Conservation (phyloP, 1,140 invertebrate species). For the Sipha flava region DNA sequence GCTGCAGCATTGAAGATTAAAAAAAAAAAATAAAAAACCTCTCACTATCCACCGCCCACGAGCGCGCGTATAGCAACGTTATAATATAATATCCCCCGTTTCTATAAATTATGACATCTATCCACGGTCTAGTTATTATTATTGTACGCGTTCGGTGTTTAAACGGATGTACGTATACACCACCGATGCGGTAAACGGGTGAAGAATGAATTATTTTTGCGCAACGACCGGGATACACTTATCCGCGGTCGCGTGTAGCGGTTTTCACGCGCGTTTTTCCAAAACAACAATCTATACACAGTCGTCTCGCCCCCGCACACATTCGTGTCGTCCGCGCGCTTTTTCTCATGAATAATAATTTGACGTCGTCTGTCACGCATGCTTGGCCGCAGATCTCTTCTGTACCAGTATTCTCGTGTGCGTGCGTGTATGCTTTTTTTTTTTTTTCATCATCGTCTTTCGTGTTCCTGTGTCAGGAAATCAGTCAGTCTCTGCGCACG, state of each 20-base stretch:
- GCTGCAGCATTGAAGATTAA: neutral
- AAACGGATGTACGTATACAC: too few relatives aligned
- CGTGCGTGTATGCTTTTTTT: neutral
- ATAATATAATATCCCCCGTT: too few relatives aligned
- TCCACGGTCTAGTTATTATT: neutral
- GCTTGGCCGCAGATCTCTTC: neutral
- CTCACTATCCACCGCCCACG: neutral
- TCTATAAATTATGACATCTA: neutral
- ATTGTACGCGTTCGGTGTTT: neutral
- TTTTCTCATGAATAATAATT: slow-evolving; percentile 33
- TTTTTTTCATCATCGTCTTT: neutral
- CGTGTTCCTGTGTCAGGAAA: too few relatives aligned
- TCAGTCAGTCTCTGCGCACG: neutral
- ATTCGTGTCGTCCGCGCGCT: neutral
- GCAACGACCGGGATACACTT: neutral
- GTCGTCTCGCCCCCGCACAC: neutral
- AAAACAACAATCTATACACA: too few relatives aligned
- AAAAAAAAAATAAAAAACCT: neutral
- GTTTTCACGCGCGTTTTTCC: too few relatives aligned
- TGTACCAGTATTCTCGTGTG: neutral
- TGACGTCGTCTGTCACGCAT: slow-evolving; percentile 30
- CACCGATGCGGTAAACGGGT: too few relatives aligned
- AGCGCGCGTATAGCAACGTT: too few relatives aligned
- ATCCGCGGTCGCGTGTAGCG: neutral
- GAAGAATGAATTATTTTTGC: too few relatives aligned